Base-by-base conservation (phyloP, 2,797 vertebrate species). In the Gouania willdenowi region DNA sequence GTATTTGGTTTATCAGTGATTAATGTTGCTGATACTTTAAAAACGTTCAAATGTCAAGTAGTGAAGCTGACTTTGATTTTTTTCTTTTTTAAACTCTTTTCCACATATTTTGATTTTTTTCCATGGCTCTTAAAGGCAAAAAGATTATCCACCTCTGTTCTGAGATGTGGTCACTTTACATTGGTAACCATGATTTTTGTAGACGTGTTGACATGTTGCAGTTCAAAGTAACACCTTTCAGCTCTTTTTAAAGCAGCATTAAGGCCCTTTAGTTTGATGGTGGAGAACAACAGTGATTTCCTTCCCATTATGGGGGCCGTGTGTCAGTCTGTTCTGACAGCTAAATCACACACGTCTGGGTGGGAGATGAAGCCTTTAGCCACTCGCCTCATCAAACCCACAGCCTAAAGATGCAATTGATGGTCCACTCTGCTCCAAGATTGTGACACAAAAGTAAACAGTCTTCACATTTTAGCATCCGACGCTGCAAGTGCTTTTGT, bases 311-410 rank as follows among this genome's bases (percentile, higher is more conserved):
- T 41, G 34, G 25, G 53, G 37, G 6, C 22, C 17, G 20, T 12
- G 14, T 24, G 41, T 35, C 36, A 2, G 15, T 28, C 24, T 22
- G 43, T 19, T 75, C 55, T 69, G 71, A 71, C 71, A 63, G 23
- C 40, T 54, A 70, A 81, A 81, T 79, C 33, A 38, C 57, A 38
- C 57, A 49, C 24, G 19, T 35, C 41, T 25, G 32, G 39, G 38
- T 52, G 52, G 16, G 21, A 36, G 51, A 62, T 42, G 24, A 13
- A 8, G 9, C 23, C 42, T 58, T 26, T 26, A 40, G 54, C 50
- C 29, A 11, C 26, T 26, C 5, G 27, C 35, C 53, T 67, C 73
- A 71, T 74, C 68, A 56, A 38, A 49, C 43, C 29, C 5, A 5
- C 12, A 3, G 36, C 42, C 68, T 57, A 43, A 67, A 62, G 48